Conservation (phyloP, 2,113 vertebrate genomes). For the Ciconia stormi region DNA sequence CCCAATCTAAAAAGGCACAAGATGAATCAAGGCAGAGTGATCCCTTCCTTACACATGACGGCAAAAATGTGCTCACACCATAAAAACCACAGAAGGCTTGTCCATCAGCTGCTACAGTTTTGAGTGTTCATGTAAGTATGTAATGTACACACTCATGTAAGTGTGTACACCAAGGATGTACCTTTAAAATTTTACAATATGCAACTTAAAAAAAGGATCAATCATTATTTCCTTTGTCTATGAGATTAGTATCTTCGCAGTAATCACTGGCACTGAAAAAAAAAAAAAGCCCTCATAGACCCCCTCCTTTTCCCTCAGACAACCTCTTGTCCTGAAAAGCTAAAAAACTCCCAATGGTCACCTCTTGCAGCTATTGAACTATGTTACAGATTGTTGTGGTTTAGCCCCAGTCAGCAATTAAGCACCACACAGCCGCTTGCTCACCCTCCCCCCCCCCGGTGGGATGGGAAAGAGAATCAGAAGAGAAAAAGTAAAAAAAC, state of each 20-base stretch:
- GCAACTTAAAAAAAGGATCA: background rate
- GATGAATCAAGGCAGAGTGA: background rate
- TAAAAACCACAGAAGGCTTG: background rate
- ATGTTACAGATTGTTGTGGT: background rate
- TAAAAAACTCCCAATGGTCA: conserved; percentile 8
- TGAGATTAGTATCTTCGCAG: background rate
- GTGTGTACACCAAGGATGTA: background rate
- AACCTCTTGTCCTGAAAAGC: conserved; percentile 26
- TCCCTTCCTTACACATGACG: background rate
- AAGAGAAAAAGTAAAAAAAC: too few relatives aligned
- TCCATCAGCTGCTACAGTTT: background rate
- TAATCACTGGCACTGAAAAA: background rate
- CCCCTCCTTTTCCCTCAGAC: background rate
- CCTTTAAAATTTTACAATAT: background rate
- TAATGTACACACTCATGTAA: background rate
- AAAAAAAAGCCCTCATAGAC: background rate
- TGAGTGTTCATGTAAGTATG: background rate
- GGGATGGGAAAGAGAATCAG: too few relatives aligned
- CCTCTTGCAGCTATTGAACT: background rate
- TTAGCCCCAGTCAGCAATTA: too few relatives aligned
- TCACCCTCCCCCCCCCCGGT: too few relatives aligned
- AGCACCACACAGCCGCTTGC: too few relatives aligned
- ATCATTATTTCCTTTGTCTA: background rate
- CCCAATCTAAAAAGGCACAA: background rate
- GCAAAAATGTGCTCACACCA: background rate